These are phyloP conservation scores for Thaleichthys pacificus DNA, from an alignment of 2,797 vertebrate genomes.

Conservation along the genomic window DNA sequence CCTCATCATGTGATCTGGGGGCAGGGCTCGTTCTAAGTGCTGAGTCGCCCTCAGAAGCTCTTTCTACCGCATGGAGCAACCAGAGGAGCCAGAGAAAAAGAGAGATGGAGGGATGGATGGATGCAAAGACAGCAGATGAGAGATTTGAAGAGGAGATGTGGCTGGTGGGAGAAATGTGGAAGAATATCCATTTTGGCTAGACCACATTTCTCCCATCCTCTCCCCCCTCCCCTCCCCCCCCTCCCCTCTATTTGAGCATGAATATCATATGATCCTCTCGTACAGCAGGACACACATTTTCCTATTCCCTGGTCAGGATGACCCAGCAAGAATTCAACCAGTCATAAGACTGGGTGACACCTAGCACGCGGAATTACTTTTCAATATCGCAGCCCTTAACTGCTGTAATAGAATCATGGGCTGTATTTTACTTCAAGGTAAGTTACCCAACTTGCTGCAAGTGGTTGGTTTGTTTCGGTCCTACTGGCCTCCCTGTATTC, in stretches of 20 bases:
- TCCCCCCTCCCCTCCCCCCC: not conserved
- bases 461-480: not conserved
- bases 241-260: not conserved
- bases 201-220: slow-evolving; percentile 1
- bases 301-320: slow-evolving; percentile 19
- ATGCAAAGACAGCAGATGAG: not conserved
- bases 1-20: slow-evolving; percentile 71
- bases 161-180: not conserved
- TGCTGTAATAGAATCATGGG: not conserved
- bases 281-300: not conserved
- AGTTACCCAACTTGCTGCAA: not conserved
- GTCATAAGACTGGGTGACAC: not conserved
- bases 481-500: no score
- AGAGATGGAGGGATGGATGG: slow-evolving; percentile 8
- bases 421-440: not conserved
- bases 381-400: not conserved
- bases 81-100: slow-evolving; percentile 16
- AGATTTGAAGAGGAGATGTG: not conserved
- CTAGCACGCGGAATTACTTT: no score
- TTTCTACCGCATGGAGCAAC: slow-evolving; percentile 48
- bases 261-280: slow-evolving; percentile 24
- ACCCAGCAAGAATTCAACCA: slow-evolving; percentile 34
- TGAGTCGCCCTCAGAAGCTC: slow-evolving; percentile 64
- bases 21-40: slow-evolving; percentile 65
- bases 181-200: slow-evolving; percentile 1